Conservation (phyloP, 2,797 vertebrate genomes). For the Alca torda region DNA sequence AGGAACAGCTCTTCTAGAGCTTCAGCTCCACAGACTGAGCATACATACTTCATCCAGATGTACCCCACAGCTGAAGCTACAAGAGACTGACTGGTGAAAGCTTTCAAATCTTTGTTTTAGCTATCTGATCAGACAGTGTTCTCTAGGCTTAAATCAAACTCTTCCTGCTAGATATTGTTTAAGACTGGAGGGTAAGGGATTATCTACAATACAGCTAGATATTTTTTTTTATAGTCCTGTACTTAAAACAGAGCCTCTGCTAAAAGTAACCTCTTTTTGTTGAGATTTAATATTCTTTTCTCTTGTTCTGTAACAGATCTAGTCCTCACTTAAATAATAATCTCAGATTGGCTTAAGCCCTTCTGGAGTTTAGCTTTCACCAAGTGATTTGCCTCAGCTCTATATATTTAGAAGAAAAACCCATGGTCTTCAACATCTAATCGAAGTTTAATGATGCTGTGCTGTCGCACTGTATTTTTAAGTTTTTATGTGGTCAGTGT, state of each 20-base stretch:
- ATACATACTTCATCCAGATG: not conserved
- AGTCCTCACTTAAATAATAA: not conserved
- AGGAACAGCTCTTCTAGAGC: not conserved
- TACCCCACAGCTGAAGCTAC: not conserved
- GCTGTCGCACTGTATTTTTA: not conserved
- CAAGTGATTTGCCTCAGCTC: not conserved
- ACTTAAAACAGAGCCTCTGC: not conserved
- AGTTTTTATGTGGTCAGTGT: not conserved
- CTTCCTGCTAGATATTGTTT: not conserved
- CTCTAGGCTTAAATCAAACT: not conserved
- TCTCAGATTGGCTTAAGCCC: not conserved
- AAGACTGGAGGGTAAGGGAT: not conserved
- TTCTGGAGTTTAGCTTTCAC: not conserved
- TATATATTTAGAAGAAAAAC: not conserved
- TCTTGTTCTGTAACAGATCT: not conserved
- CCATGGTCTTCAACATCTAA: not conserved
- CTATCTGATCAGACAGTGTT: not conserved
- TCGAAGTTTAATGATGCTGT: not conserved
- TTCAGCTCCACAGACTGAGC: not conserved
- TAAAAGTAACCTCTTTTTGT: not conserved
- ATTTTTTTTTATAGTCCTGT: not conserved
- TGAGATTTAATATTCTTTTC: not conserved
- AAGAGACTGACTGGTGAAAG: not conserved
- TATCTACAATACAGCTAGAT: not conserved
- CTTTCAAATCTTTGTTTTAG: not conserved